phyloP scores from a whole-genome alignment of 2,888 invertebrate genomes.

The Euplagia quadripunctaria region DNA sequence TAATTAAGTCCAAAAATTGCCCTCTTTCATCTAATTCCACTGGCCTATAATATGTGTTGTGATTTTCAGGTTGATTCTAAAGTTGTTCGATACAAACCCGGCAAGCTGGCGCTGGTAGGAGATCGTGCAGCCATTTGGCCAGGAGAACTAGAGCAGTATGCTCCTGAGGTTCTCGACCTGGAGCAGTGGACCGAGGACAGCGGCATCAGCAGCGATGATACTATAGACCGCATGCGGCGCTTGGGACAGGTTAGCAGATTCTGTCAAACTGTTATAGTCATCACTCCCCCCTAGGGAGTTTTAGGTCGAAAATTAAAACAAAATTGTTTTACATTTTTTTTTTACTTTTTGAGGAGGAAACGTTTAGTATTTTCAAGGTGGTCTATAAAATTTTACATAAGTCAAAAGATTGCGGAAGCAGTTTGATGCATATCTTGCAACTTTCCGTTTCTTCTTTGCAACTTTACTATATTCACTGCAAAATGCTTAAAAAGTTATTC shows the following conservation, averaged over 20 bases:
- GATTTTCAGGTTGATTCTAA: conserved; percentile 10
- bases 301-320: no score
- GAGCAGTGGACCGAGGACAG: conserved; percentile 70
- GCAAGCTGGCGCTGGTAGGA: conserved; percentile 66
- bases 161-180: conserved; percentile 19
- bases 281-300: neutral
- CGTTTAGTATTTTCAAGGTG: no score
- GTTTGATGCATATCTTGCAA: no score
- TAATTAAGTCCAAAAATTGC: no score
- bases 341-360: no score
- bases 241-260: conserved; percentile 17
- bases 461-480: no score
- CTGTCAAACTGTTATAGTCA: neutral
- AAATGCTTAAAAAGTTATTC: no score
- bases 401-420: no score
- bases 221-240: conserved; percentile 24
- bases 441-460: no score
- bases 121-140: conserved; percentile 27
- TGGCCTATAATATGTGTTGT: neutral
- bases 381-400: no score
- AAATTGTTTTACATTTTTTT: no score
- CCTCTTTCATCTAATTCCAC: no score
- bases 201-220: conserved; percentile 79
- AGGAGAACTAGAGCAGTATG: conserved; percentile 19
- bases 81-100: conserved; percentile 24